Base-by-base conservation (phyloP, 2,797 vertebrate genomes). In the Agapornis canus region DNA sequence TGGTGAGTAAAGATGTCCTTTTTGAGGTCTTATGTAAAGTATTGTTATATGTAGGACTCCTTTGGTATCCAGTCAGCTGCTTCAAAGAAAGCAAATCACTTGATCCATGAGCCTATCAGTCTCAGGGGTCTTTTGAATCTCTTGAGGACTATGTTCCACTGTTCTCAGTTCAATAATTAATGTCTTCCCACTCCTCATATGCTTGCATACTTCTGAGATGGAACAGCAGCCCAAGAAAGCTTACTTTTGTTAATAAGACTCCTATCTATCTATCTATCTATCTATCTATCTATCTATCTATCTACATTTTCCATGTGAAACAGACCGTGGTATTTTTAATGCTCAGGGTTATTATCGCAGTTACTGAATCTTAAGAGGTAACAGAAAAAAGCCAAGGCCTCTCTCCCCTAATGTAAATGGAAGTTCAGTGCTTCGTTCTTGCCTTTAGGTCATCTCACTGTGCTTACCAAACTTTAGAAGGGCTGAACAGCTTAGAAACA, bases 81-180 rank as follows among this genome's bases (percentile, higher is more conserved):
- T 95, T 82, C 81, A 94, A 82, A 86, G 82, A 75, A 73, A 84
- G 81, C 40, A 76, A 73, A 77, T 65, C 25, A 5, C 69, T 90
- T 87, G 61, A 75, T 63, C 66, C 66, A 15, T 29, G 43, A 89
- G 75, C 10, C 5, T 68, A 32, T 69, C 48, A 49, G 49, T 90
- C 64, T 95, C 54, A 37, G 82, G 82, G 51, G 48, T 90, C 87
- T 95, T 95, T 64, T 87, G 83, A 95, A 80, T 86, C 82, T 83
- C 56, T 73, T 6, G 17, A 79, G 72, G 89, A 83, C 68, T 78
- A 61, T 48, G 57, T 88, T 77, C 43, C 61, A 91, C 77, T 54
- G 23, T 56, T 84, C 70, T 93, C 65, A 83, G 87, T 95, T 96
- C 68, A 93, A 75, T 96, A 94, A 95, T 92, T 93, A 76, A 84